phyloP scores from a whole-genome alignment of 2,888 invertebrate genomes.

The Leptinotarsa rubiginosa region DNA sequence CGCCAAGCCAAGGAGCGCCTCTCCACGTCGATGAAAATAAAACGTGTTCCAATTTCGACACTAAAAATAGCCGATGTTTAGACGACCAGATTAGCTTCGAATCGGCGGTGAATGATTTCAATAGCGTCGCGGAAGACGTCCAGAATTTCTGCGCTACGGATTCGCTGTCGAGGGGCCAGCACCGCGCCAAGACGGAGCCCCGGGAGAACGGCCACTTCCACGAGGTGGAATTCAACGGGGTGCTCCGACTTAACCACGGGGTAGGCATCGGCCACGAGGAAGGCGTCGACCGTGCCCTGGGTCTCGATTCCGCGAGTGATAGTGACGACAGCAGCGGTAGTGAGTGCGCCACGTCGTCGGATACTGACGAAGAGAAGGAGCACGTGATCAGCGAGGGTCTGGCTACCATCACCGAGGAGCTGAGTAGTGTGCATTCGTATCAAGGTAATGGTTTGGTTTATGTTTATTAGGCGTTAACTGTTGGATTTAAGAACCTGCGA shows the following conservation, averaged over 20 bases:
- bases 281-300: slow-evolving; percentile 23
- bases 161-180: slow-evolving; percentile 46
- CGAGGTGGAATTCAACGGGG: slow-evolving; percentile 27
- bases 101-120: slow-evolving; percentile 62
- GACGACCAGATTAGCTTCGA: slow-evolving; percentile 60
- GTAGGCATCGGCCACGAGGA: neutral
- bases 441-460: slow-evolving; percentile 46
- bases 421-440: slow-evolving; percentile 56
- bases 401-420: slow-evolving; percentile 65
- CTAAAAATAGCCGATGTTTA: slow-evolving; percentile 55
- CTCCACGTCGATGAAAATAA: slow-evolving; percentile 29
- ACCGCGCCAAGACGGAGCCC: slow-evolving; percentile 42
- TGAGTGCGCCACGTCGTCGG: slow-evolving; percentile 46
- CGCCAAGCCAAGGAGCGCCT: slow-evolving; percentile 31
- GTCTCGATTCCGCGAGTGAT: slow-evolving; percentile 43
- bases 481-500: neutral
- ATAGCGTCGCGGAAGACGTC: slow-evolving; percentile 63
- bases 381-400: slow-evolving; percentile 60
- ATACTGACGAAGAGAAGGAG: slow-evolving; percentile 58
- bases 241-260: neutral
- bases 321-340: slow-evolving; percentile 42
- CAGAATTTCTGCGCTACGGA: slow-evolving; percentile 56
- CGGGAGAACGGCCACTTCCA: slow-evolving; percentile 22
- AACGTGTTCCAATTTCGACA: slow-evolving; percentile 35
- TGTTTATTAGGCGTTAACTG: slow-evolving; percentile 2